Percentiles rank a stretch among this genome's conserved stretches.
Evolutionary conservation across 1,140 invertebrate species (phyloP).

Genomic region (Anoplolepis gracilipes): DNA sequence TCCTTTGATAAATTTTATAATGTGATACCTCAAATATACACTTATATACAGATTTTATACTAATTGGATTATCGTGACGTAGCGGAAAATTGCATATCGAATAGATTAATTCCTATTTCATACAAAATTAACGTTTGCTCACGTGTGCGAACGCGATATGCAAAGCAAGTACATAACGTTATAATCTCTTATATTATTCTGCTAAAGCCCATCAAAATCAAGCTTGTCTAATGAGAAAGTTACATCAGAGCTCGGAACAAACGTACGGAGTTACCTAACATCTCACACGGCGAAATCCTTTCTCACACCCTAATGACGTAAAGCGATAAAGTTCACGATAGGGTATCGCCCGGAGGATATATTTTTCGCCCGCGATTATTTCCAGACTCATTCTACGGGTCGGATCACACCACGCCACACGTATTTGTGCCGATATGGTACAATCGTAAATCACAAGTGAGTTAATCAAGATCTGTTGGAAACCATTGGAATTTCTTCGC

Average conservation of each 20-base stretch:
- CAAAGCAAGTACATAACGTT: neutral
- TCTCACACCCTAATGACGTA: slow-evolving; percentile 27
- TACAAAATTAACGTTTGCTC: neutral
- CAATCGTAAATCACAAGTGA: slow-evolving; percentile 63
- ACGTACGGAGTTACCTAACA: slow-evolving; percentile 19
- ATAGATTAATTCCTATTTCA: neutral
- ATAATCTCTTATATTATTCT: neutral
- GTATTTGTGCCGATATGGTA: slow-evolving; percentile 45
- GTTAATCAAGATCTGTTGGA: slow-evolving; percentile 22
- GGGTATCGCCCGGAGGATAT: slow-evolving; percentile 66
- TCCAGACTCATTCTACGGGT: slow-evolving; percentile 66
- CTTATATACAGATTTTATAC: neutral
- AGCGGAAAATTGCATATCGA: neutral
- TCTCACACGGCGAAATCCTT: slow-evolving; percentile 22
- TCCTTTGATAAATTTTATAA: neutral
- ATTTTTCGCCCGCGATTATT: slow-evolving; percentile 68
- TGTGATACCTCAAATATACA: neutral
- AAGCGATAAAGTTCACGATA: slow-evolving; percentile 61
- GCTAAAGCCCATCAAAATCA: neutral
- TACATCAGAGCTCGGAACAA: neutral
- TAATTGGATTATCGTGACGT: neutral
- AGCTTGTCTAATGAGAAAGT: neutral
- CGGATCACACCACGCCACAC: slow-evolving; percentile 44
- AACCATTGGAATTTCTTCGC: slow-evolving; percentile 29
- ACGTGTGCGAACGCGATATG: neutral